Conservation (phyloP, 2,797 vertebrate species). For the Linurgus olivaceus region DNA sequence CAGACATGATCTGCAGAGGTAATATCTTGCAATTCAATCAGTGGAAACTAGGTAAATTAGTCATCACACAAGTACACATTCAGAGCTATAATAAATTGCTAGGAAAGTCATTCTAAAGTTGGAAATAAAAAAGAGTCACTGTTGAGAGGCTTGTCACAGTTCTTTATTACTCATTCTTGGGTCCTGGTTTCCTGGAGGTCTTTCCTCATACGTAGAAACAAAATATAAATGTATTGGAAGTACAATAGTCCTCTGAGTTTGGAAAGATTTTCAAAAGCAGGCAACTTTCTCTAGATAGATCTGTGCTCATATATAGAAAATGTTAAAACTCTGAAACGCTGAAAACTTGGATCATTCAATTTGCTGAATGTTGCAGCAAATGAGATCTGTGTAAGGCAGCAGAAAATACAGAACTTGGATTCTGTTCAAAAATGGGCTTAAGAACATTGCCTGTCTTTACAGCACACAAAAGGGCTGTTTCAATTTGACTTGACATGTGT, state of each 20-base stretch:
- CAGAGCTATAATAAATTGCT: neutral
- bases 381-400: neutral
- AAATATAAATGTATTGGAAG: neutral
- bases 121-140: neutral
- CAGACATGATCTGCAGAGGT: slow-evolving; percentile 25
- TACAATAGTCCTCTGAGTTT: neutral
- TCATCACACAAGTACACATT: neutral
- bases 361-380: neutral
- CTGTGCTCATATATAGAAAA: neutral
- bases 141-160: neutral
- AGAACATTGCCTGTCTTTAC: neutral
- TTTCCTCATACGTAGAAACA: neutral
- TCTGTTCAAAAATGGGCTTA: neutral
- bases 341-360: neutral
- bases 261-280: neutral
- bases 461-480: neutral
- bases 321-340: neutral
- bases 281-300: neutral
- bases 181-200: neutral
- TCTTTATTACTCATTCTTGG: neutral
- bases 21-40: slow-evolving; percentile 42
- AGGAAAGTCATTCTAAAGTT: neutral
- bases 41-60: slow-evolving; percentile 48
- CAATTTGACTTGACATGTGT: neutral
- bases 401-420: neutral